These are phyloP conservation scores for Hemiscyllium ocellatum DNA, from an alignment of 2,113 vertebrate genomes.

Conservation along the genomic window DNA sequence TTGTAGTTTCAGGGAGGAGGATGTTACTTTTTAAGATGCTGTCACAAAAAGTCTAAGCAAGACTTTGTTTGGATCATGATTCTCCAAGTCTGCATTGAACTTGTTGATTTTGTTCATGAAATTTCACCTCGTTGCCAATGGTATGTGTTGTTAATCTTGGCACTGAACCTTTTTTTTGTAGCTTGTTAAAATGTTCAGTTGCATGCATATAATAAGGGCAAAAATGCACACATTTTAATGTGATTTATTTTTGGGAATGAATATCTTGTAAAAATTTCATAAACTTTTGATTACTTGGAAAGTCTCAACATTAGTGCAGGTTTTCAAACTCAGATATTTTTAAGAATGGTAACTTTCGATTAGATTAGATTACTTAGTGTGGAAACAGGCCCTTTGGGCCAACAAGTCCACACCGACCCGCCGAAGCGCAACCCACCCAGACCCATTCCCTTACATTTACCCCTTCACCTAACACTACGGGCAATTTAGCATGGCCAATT, in stretches of 20 bases:
- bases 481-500: no score
- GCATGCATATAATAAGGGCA: background rate
- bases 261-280: background rate
- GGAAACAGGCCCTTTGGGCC: no score
- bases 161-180: background rate
- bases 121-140: background rate
- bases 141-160: background rate
- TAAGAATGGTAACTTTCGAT: background rate
- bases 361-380: no score
- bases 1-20: background rate
- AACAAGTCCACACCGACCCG: no score
- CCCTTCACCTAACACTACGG: no score
- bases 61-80: background rate
- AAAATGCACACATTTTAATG: background rate
- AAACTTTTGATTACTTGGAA: background rate
- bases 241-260: background rate
- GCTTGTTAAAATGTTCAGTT: background rate
- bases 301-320: background rate
- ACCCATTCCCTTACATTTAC: no score
- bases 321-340: background rate
- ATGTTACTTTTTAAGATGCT: background rate
- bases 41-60: background rate
- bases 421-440: no score
- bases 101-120: background rate
- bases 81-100: background rate